Conservation (phyloP, 2,797 vertebrate genomes). For the Schizopygopsis malacanthus region DNA sequence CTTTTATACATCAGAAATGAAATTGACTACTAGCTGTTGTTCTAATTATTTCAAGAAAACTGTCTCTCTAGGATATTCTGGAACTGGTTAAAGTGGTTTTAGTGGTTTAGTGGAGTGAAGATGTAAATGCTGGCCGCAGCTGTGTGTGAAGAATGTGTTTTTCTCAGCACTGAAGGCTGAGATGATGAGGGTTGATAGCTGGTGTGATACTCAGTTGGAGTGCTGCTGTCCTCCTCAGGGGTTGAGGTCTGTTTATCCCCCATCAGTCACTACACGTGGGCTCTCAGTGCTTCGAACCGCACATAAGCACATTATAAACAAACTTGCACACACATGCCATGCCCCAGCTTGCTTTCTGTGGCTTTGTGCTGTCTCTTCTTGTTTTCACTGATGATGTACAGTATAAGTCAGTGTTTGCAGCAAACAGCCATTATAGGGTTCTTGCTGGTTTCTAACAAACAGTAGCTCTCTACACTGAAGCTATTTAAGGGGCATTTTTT, state of each 20-base stretch:
- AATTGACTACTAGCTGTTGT: not conserved
- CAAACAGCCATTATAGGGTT: not conserved
- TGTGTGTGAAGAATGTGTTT: conserved; percentile 40
- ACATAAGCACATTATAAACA: conserved; percentile 15
- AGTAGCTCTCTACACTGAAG: not conserved
- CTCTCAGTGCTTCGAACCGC: not conserved
- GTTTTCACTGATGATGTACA: conserved; percentile 16
- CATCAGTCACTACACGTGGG: conserved; percentile 34
- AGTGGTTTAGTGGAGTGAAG: conserved; percentile 10
- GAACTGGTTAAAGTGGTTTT: not conserved
- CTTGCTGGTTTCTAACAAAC: not conserved
- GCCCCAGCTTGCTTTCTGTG: not conserved
- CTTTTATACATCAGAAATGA: not conserved
- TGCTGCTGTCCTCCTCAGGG: conserved; percentile 55
- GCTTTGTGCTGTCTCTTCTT: conserved; percentile 11
- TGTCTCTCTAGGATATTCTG: not conserved
- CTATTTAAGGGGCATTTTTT: not conserved
- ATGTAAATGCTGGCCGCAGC: conserved; percentile 35
- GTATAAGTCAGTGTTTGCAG: conserved; percentile 28
- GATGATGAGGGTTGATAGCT: conserved; percentile 65
- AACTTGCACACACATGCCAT: not conserved
- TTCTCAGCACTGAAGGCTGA: conserved; percentile 50
- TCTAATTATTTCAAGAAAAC: not conserved
- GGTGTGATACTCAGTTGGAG: conserved; percentile 60
- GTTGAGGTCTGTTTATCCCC: conserved; percentile 31